phyloP scores from a whole-genome alignment of 1,140 invertebrate species.

The Cydia strobilella region DNA sequence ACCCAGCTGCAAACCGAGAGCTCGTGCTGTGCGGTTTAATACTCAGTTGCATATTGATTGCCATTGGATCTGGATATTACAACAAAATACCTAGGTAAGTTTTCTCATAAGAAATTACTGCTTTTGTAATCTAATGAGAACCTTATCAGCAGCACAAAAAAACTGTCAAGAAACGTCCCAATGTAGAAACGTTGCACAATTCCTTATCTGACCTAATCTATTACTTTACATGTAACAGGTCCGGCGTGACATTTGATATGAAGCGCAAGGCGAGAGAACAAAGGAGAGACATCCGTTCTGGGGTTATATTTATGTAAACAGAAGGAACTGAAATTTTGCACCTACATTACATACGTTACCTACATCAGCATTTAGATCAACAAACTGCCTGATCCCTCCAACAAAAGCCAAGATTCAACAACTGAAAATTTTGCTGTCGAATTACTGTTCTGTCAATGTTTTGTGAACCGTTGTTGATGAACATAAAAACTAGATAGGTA shows the following conservation, averaged over 20 bases:
- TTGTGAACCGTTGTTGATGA: neutral
- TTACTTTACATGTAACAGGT: slow-evolving; percentile 27
- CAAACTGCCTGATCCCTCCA: neutral
- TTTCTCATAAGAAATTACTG: slow-evolving; percentile 2
- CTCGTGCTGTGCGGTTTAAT: slow-evolving; percentile 69
- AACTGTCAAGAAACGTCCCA: slow-evolving; percentile 5
- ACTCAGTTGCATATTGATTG: slow-evolving; percentile 75
- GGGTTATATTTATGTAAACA: slow-evolving; percentile 22
- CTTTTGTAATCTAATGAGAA: neutral
- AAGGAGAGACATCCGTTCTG: neutral
- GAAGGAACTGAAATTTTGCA: neutral
- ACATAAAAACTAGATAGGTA: neutral
- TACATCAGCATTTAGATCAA: neutral
- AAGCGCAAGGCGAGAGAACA: slow-evolving; percentile 21
- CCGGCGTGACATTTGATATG: slow-evolving; percentile 21
- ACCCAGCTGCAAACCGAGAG: slow-evolving; percentile 60
- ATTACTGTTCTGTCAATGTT: too few relatives aligned
- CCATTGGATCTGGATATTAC: slow-evolving; percentile 58
- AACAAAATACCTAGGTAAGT: slow-evolving; percentile 44
- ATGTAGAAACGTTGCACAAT: slow-evolving; percentile 29
- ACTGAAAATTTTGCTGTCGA: too few relatives aligned
- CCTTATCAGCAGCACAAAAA: neutral
- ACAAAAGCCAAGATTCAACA: neutral
- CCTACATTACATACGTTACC: neutral
- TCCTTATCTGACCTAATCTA: slow-evolving; percentile 24